These are phyloP conservation scores for Myotis yumanensis DNA, from an alignment of 2,113 vertebrate species.

Conservation along the genomic window DNA sequence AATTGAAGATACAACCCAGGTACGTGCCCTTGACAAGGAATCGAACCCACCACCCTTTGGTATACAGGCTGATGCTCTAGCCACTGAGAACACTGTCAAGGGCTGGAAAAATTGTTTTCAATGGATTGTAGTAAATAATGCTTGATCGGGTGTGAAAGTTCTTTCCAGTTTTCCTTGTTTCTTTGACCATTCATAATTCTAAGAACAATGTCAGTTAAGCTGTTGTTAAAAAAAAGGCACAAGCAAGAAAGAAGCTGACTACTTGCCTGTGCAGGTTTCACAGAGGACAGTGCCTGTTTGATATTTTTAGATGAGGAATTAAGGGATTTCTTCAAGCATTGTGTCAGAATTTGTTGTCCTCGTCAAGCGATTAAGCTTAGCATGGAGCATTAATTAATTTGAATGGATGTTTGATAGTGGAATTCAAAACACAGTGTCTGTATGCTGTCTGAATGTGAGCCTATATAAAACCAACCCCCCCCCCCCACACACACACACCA, in stretches of 20 bases:
- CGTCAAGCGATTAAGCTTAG: neutral
- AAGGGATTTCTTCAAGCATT: neutral
- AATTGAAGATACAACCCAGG: too few relatives aligned
- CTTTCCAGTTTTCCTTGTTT: neutral
- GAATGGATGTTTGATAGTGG: neutral
- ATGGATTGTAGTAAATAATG: neutral
- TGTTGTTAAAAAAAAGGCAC: neutral
- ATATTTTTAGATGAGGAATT: neutral
- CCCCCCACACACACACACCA: neutral
- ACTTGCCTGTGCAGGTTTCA: neutral
- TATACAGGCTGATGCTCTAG: too few relatives aligned
- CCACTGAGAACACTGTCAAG: too few relatives aligned
- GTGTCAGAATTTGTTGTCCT: conserved; percentile 18
- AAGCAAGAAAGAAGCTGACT: neutral
- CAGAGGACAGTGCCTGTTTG: neutral
- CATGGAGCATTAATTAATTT: neutral
- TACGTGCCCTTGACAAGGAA: too few relatives aligned
- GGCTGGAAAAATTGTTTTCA: neutral
- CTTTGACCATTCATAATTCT: neutral
- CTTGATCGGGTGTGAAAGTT: neutral
- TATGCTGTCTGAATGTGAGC: neutral
- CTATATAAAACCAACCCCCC: neutral
- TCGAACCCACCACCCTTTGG: too few relatives aligned
- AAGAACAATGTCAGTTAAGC: neutral
- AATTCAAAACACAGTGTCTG: neutral